Evolutionary conservation across 2,797 vertebrate genomes (phyloP).

Genomic region (Periophthalmus magnuspinnatus): DNA sequence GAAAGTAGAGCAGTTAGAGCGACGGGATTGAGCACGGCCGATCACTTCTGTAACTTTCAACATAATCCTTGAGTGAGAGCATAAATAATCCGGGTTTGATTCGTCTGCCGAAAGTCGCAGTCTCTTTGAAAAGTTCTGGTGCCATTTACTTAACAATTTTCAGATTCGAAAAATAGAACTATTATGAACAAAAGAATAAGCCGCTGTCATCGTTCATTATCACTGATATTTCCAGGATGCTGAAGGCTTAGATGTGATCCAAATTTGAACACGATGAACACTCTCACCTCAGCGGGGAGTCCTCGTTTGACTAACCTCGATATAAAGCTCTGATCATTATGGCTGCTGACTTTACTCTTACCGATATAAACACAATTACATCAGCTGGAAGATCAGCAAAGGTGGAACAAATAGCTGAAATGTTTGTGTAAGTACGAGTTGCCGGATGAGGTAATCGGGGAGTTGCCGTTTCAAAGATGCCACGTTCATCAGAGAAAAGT

Average conservation of each 20-base stretch:
- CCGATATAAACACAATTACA: not conserved
- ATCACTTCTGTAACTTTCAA: not conserved
- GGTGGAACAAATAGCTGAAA: not conserved
- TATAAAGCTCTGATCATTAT: too few species aligned
- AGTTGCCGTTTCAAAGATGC: not conserved
- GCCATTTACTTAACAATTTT: not conserved
- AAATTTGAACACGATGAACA: not conserved
- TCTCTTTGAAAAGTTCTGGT: not conserved
- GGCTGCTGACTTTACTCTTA: not conserved
- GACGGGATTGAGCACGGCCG: slow-evolving; percentile 11
- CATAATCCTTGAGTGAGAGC: not conserved
- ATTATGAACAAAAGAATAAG: not conserved
- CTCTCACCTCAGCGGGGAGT: not conserved
- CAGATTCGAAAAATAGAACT: not conserved
- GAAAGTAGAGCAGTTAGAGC: slow-evolving; percentile 14
- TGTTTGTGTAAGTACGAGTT: not conserved
- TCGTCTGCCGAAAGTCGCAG: not conserved
- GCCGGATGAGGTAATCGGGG: not conserved
- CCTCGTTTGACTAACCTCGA: too few species aligned
- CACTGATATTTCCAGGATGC: not conserved
- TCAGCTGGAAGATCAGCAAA: too few species aligned
- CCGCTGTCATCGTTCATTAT: not conserved
- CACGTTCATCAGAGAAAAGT: slow-evolving; percentile 3
- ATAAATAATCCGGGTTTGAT: not conserved
- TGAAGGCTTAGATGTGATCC: not conserved